phyloP scores from a whole-genome alignment of 2,888 invertebrate genomes.

The Zelleria hepariella region DNA sequence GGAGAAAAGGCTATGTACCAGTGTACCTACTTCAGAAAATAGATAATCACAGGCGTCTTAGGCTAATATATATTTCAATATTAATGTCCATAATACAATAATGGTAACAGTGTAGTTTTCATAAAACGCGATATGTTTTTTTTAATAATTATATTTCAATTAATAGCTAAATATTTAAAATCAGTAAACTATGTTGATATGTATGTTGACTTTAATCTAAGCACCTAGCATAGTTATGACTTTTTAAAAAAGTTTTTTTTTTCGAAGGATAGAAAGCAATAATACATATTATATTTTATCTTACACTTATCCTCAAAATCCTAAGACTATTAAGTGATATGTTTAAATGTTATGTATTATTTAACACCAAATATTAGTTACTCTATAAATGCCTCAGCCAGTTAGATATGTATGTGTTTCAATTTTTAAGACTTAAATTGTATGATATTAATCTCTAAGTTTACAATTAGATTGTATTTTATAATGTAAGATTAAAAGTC shows the following conservation, averaged over 20 bases:
- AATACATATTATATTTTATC: slow-evolving; percentile 1
- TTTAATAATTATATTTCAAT: slow-evolving; percentile 13
- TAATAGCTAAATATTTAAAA: slow-evolving; percentile 2
- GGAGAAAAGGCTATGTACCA: slow-evolving; percentile 48
- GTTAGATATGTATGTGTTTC: slow-evolving; percentile 67
- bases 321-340: slow-evolving; percentile 19
- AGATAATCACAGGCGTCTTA: slow-evolving; percentile 43
- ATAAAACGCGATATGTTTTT: slow-evolving; percentile 24
- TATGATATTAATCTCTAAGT: slow-evolving; percentile 25
- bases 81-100: neutral
- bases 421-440: slow-evolving; percentile 53
- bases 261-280: neutral
- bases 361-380: slow-evolving; percentile 16
- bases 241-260: neutral
- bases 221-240: slow-evolving; percentile 44
- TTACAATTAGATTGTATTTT: slow-evolving; percentile 36
- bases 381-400: slow-evolving; percentile 69
- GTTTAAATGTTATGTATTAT: slow-evolving; percentile 9
- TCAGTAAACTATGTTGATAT: slow-evolving; percentile 36
- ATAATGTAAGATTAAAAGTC: slow-evolving; percentile 18
- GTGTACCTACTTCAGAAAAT: slow-evolving; percentile 61
- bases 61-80: slow-evolving; percentile 21
- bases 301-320: neutral
- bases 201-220: slow-evolving; percentile 38
- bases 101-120: slow-evolving; percentile 11